A percentile compares a stretch with the other conserved stretches of the same genome.
Evolutionary conservation across 2,113 vertebrate genomes (phyloP).

Genomic region (Athene noctua): DNA sequence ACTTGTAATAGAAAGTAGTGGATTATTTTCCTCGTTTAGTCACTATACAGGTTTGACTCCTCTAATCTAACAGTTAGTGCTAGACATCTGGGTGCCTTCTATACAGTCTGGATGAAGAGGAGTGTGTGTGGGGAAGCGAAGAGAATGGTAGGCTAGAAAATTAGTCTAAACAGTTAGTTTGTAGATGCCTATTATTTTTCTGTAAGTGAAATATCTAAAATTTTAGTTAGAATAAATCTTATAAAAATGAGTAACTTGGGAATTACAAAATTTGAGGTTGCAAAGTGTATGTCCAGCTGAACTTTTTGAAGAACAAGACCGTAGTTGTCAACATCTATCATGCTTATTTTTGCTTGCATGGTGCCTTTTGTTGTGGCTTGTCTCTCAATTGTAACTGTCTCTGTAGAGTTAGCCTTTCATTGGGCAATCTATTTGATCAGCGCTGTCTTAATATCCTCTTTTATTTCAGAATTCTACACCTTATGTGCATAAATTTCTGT

Average conservation of each 20-base stretch:
- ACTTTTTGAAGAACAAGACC: neutral
- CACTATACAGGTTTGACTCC: rapidly evolving
- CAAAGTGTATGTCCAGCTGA: neutral
- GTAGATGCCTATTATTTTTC: neutral
- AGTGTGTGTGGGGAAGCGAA: neutral
- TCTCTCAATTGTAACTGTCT: neutral
- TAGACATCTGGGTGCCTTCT: neutral
- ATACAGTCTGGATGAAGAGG: neutral
- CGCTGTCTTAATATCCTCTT: neutral
- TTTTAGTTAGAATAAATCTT: neutral
- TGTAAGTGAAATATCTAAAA: neutral
- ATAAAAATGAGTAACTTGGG: neutral
- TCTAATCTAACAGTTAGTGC: neutral
- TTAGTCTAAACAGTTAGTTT: neutral
- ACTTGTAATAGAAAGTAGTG: neutral
- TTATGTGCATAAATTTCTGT: neutral
- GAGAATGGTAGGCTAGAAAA: neutral
- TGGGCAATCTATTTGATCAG: neutral
- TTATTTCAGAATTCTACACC: neutral
- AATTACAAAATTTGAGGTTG: neutral
- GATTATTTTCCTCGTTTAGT: neutral
- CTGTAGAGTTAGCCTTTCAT: neutral
- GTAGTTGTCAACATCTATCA: neutral
- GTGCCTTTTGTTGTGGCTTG: neutral
- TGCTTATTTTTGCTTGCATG: neutral